phyloP scores from a whole-genome alignment of 1,140 invertebrate species.

The Drosophila pruinosa region DNA sequence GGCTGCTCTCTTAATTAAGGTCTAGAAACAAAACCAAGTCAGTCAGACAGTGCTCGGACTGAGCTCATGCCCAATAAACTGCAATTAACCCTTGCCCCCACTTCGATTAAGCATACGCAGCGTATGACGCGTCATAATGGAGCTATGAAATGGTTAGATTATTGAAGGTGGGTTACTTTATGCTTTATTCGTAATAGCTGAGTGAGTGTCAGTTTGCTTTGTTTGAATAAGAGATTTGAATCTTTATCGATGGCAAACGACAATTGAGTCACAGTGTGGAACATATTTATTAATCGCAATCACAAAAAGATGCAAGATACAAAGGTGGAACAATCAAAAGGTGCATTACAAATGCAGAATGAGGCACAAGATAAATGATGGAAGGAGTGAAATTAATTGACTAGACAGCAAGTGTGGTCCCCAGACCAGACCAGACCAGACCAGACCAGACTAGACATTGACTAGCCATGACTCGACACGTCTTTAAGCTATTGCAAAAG shows the following conservation, averaged over 20 bases:
- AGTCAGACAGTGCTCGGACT: not conserved
- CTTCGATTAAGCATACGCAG: slow-evolving; percentile 39
- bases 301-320: slow-evolving; percentile 5
- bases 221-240: not conserved
- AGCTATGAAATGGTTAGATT: not conserved
- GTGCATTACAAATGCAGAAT: not conserved
- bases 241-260: not conserved
- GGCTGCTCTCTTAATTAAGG: not conserved
- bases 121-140: slow-evolving; percentile 22
- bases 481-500: not conserved
- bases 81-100: slow-evolving; percentile 43
- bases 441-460: not conserved
- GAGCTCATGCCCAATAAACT: slow-evolving; percentile 32
- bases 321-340: not conserved
- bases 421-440: no score
- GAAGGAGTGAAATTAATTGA: not conserved
- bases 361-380: not conserved
- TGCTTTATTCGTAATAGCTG: slow-evolving; percentile 13
- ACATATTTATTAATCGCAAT: no score
- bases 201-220: not conserved
- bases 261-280: not conserved
- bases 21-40: not conserved
- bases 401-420: not conserved
- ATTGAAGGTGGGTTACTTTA: slow-evolving; percentile 5
- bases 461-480: not conserved